phyloP scores from a whole-genome alignment of 92 coral and sea anemone genomes.

The Chrysogorgia sp. region DNA sequence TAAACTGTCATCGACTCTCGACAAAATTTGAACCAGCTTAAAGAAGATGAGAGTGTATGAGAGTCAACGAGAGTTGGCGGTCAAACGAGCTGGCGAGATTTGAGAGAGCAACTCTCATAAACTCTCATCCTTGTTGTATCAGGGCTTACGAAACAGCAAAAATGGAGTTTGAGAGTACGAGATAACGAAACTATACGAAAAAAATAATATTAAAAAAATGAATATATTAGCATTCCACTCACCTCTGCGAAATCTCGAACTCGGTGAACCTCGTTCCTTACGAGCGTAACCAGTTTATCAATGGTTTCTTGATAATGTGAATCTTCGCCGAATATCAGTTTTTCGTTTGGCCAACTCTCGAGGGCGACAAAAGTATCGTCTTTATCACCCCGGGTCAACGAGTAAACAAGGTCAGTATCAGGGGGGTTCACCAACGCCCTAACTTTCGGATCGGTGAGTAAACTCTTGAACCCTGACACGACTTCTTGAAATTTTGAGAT shows the following conservation, averaged over 20 bases:
- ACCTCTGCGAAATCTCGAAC: constrained; percentile 83
- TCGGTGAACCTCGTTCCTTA: constrained; percentile 69
- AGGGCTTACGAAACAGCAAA: too few relatives aligned
- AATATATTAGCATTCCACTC: neutral
- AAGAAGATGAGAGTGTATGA: too few relatives aligned
- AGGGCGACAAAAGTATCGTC: constrained; percentile 70
- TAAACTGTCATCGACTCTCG: too few relatives aligned
- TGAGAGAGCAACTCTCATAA: too few relatives aligned
- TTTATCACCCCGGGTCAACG: constrained; percentile 74
- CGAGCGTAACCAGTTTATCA: constrained; percentile 58
- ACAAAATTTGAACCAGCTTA: too few relatives aligned
- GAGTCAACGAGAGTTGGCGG: too few relatives aligned
- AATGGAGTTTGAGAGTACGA: neutral
- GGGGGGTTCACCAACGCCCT: constrained; percentile 84
- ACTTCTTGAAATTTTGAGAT: constrained; percentile 82
- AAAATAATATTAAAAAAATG: neutral
- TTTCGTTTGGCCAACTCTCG: constrained; percentile 84
- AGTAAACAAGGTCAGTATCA: constrained; percentile 79
- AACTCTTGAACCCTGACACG: constrained; percentile 71
- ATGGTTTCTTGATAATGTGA: constrained; percentile 80
- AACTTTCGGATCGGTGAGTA: constrained; percentile 74
- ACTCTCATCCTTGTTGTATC: too few relatives aligned
- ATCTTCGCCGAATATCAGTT: constrained; percentile 82
- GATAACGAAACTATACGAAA: neutral
- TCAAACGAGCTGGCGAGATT: too few relatives aligned